Percentiles rank a stretch among this genome's conserved stretches.
These are phyloP conservation scores for Ianthella basta DNA, from an alignment of 37 sponge, comb jelly and placozoan species.

Conservation along the genomic window DNA sequence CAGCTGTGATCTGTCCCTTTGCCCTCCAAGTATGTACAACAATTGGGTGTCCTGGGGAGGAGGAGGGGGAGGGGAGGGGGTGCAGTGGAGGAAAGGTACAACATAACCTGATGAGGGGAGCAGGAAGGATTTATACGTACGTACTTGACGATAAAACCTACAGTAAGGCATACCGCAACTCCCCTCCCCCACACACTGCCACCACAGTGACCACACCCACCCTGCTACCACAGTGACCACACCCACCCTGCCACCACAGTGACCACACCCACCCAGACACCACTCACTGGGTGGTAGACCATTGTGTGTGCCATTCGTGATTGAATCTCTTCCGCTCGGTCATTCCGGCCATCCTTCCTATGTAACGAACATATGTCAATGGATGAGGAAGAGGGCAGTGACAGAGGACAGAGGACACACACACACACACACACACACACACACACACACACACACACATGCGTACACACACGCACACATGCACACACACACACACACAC, in stretches of 20 bases:
- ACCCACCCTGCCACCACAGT: too few relatives aligned
- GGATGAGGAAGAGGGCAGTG: background rate
- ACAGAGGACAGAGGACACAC: background rate
- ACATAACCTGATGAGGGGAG: too few relatives aligned
- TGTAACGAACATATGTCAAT: background rate
- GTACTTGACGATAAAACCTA: background rate
- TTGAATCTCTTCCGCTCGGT: slow-evolving; percentile 15
- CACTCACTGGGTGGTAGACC: slow-evolving; percentile 63
- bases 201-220: too few relatives aligned
- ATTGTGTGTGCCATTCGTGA: slow-evolving; percentile 67
- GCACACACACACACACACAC: slow-evolving; percentile 11
- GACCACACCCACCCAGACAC: background rate
- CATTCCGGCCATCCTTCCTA: slow-evolving; percentile 28
- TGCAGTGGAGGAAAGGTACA: background rate
- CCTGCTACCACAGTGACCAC: too few relatives aligned
- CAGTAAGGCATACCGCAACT: background rate
- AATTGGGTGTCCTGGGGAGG: slow-evolving; percentile 22
- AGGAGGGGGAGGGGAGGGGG: background rate
- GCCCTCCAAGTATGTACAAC: slow-evolving; percentile 68
- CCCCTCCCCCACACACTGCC: background rate
- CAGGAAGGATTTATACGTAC: background rate
- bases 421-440: slow-evolving; percentile 29
- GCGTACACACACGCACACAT: slow-evolving; percentile 9
- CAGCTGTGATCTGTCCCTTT: slow-evolving; percentile 46
- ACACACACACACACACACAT: slow-evolving; percentile 17